phyloP scores from a whole-genome alignment of 35 echinoderm and acorn worm genomes.

The Apostichopus parvimensis region DNA sequence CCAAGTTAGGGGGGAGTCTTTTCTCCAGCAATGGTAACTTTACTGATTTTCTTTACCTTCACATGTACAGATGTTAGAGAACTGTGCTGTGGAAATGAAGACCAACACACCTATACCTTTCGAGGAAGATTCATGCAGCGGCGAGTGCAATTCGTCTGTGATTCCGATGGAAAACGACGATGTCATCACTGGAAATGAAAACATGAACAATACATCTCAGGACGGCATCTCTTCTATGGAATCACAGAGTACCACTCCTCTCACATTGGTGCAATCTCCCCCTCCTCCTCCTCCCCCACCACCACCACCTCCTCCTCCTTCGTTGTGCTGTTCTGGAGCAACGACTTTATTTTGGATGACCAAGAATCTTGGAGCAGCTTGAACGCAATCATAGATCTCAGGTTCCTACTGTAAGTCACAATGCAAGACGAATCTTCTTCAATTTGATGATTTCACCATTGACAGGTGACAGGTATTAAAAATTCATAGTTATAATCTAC shows the following conservation, averaged over 20 bases:
- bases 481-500: too few relatives aligned
- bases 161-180: not conserved
- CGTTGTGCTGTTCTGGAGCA: not conserved
- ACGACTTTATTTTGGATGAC: conserved; percentile 64
- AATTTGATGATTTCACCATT: too few relatives aligned
- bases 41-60: not conserved
- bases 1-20: not conserved
- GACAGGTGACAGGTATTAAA: too few relatives aligned
- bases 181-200: not conserved
- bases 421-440: too few relatives aligned
- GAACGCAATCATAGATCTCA: not conserved
- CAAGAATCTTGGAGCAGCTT: conserved; percentile 21
- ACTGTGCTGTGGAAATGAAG: conserved; percentile 41
- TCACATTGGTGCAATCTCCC: not conserved
- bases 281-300: conserved; percentile 69
- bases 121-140: not conserved
- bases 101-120: conserved; percentile 42
- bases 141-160: not conserved
- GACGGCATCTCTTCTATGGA: not conserved
- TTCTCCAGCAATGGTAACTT: too few relatives aligned
- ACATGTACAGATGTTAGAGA: conserved; percentile 73
- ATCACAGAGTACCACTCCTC: not conserved
- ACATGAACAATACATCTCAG: not conserved
- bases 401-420: too few relatives aligned
- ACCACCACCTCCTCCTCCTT: conserved; percentile 56